These are phyloP conservation scores for Epizoanthus ramosus DNA, from an alignment of 92 coral and sea anemone genomes.

Conservation along the genomic window DNA sequence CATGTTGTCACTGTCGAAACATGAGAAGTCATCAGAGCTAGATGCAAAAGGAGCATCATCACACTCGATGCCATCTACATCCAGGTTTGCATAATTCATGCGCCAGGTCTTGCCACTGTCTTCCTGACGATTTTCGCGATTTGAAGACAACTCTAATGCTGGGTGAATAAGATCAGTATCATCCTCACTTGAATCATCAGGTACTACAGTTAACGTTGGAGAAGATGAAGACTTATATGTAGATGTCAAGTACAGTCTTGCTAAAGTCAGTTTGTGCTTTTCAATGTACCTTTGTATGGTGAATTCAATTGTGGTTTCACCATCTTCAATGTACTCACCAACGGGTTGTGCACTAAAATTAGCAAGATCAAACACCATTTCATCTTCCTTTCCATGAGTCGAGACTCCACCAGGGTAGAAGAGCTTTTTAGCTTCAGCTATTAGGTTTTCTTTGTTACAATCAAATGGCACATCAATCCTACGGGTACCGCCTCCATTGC, in stretches of 20 bases:
- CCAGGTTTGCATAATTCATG: slow-evolving; percentile 30
- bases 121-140: slow-evolving; percentile 1
- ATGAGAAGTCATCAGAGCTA: slow-evolving; percentile 24
- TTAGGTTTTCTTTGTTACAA: slow-evolving; percentile 20
- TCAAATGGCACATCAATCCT: slow-evolving; percentile 30
- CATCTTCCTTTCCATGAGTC: slow-evolving; percentile 26
- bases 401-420: slow-evolving; percentile 46
- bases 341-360: slow-evolving; percentile 46
- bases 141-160: slow-evolving; percentile 14
- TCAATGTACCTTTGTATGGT: slow-evolving; percentile 53
- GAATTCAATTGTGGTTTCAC: slow-evolving; percentile 26
- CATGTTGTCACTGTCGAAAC: background rate
- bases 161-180: slow-evolving; percentile 26
- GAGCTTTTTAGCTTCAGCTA: slow-evolving; percentile 46
- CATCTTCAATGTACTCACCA: slow-evolving; percentile 38
- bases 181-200: slow-evolving; percentile 23
- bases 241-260: slow-evolving; percentile 52
- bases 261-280: slow-evolving; percentile 42
- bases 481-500: slow-evolving; percentile 44
- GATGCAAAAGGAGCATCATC: slow-evolving; percentile 14
- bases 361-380: slow-evolving; percentile 53
- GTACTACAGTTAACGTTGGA: too few species aligned
- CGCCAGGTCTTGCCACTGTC: slow-evolving; percentile 47
- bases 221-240: background rate
- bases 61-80: slow-evolving; percentile 13